These are phyloP conservation scores for Tragulus kanchil DNA, from an alignment of 2,113 vertebrate species.

Conservation along the genomic window DNA sequence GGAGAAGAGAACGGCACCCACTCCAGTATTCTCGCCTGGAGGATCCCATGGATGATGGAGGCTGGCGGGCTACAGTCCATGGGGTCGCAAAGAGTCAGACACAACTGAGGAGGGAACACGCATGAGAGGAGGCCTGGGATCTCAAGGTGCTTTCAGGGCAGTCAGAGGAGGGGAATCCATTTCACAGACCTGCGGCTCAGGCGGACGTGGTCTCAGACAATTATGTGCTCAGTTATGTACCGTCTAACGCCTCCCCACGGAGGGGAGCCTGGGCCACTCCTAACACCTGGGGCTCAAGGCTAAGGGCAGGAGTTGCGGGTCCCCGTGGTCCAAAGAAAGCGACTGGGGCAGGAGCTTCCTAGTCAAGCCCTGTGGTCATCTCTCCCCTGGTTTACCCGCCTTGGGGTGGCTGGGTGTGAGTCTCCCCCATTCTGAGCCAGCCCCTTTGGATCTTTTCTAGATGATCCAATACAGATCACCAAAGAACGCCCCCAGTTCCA, in stretches of 20 bases:
- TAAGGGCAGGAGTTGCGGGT: background rate
- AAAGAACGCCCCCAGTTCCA: background rate
- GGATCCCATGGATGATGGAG: too few relatives aligned
- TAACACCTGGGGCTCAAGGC: background rate
- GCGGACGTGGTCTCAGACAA: rapidly evolving
- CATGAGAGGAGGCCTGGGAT: background rate
- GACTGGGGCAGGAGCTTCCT: background rate
- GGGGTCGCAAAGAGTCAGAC: too few relatives aligned
- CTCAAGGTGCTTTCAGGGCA: background rate
- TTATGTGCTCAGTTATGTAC: background rate
- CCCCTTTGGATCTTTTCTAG: background rate
- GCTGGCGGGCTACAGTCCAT: too few relatives aligned
- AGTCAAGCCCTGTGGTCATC: background rate
- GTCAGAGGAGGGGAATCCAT: background rate
- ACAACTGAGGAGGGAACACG: too few relatives aligned
- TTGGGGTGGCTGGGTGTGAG: background rate
- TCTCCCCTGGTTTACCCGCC: too few relatives aligned
- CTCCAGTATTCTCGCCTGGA: too few relatives aligned
- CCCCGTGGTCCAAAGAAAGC: background rate
- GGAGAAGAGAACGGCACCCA: too few relatives aligned
- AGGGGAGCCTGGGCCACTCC: rapidly evolving
- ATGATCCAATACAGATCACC: background rate
- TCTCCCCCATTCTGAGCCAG: background rate
- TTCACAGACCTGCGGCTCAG: background rate
- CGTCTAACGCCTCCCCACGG: background rate